phyloP scores from a whole-genome alignment of 2,888 invertebrate genomes.

The Crocallis elinguaria region DNA sequence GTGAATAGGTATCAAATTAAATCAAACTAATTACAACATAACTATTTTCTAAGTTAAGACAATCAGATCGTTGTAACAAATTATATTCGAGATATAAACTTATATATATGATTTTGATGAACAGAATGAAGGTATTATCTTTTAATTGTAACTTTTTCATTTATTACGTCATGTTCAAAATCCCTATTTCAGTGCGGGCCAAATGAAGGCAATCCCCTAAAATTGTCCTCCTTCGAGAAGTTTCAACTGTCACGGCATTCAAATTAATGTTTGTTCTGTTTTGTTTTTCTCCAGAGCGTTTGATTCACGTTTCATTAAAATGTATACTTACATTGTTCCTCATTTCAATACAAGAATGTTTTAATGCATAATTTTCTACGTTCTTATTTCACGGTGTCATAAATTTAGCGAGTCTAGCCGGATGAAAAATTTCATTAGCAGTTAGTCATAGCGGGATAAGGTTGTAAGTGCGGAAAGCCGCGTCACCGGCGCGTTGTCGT shows the following conservation, averaged over 20 bases:
- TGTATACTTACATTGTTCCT: slow-evolving; percentile 53
- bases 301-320: slow-evolving; percentile 68
- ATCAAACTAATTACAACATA: too few relatives aligned
- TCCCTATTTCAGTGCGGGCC: slow-evolving; percentile 72
- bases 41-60: background rate
- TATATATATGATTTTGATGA: slow-evolving; percentile 54
- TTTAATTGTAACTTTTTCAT: slow-evolving; percentile 83
- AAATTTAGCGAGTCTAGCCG: slow-evolving; percentile 50
- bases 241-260: slow-evolving; percentile 80
- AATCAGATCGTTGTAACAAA: slow-evolving; percentile 1
- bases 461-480: slow-evolving; percentile 43
- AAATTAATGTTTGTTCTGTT: slow-evolving; percentile 83
- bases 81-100: slow-evolving; percentile 11
- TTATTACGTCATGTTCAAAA: slow-evolving; percentile 81
- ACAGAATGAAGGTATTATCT: slow-evolving; percentile 84
- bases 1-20: background rate
- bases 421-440: slow-evolving; percentile 63
- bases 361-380: slow-evolving; percentile 40
- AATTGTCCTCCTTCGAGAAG: slow-evolving; percentile 78
- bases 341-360: slow-evolving; percentile 42
- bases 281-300: slow-evolving; percentile 73
- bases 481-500: slow-evolving; percentile 35
- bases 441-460: slow-evolving; percentile 57
- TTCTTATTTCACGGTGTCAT: slow-evolving; percentile 41
- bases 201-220: slow-evolving; percentile 80